Percentiles rank a stretch among this genome's conserved stretches.
Conservation (phyloP, 2,113 vertebrate species). For the Pseudonaja textilis region DNA sequence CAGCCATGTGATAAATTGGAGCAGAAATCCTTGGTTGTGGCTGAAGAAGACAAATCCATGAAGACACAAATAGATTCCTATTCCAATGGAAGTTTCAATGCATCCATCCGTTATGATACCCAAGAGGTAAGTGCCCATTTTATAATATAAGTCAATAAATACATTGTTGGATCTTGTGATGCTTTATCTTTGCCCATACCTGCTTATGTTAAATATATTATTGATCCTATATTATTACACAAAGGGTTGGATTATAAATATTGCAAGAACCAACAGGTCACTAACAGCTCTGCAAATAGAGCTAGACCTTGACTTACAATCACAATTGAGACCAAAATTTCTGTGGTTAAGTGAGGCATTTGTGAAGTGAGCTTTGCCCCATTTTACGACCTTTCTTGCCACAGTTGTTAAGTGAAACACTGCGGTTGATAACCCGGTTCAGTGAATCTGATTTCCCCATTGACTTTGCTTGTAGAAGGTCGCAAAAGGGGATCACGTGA, state of each 20-base stretch:
- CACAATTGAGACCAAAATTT: too few relatives aligned
- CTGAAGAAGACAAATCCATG: constrained; percentile 62
- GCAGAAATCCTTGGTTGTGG: constrained; percentile 41
- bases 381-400: too few relatives aligned
- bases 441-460: too few relatives aligned
- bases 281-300: not conserved
- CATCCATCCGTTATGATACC: constrained; percentile 47
- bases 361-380: too few relatives aligned
- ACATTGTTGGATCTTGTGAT: not conserved
- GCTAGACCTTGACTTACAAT: too few relatives aligned
- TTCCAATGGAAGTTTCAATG: constrained; percentile 51
- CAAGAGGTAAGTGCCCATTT: constrained; percentile 61
- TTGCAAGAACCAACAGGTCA: not conserved
- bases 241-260: not conserved
- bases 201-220: not conserved
- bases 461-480: too few relatives aligned
- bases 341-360: too few relatives aligned
- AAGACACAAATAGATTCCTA: constrained; percentile 53
- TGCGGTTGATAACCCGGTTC: too few relatives aligned
- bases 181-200: not conserved
- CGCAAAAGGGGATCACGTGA: too few relatives aligned
- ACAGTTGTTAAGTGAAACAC: too few relatives aligned
- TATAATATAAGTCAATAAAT: not conserved
- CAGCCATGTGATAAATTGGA: constrained; percentile 50
- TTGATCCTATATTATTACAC: not conserved